Base-by-base conservation (phyloP, 2,113 vertebrate genomes). In the Pelobates fuscus region DNA sequence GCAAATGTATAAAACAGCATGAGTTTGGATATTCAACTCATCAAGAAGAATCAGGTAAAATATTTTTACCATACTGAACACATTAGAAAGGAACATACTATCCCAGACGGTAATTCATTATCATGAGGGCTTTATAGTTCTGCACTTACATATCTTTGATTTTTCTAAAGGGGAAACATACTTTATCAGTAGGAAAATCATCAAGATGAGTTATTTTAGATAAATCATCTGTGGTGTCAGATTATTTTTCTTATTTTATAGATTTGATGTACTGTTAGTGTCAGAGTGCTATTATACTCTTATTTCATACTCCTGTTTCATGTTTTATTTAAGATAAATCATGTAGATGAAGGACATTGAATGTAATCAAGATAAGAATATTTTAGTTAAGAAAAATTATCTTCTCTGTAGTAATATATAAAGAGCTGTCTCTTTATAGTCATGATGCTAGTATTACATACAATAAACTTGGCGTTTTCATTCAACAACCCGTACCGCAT, bases 1-100 rank as follows among this genome's bases (percentile, higher is more conserved):
- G 96, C 85, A 92, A 84, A 81, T 98, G 96, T 84, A 85, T 95
- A 78, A 67, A 84, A 60, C 82, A 90, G 37, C 91, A 92, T 8
- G 91, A 92, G 64, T 88, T 90, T 68, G 82, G 82, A 25, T 92
- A 91, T 71, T 86, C 91, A 64, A 86, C 90, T 46, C 83, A 83
- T 26, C 77, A 84, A 67, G 88, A 81, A 68, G 90, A 87, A 7
- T 65, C 84, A 57, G 94, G 96, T 98, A 85, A 92, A 92, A 57
- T 37, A 49, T 71, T 49, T 8, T n/a, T 17, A 44, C 69, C 43
- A 71, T 62, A 20, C 6, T 15, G 20, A 71, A 71, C 20, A 30
- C 24, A 62, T 60, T 60, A 70, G 55, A 12, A 20, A 32, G 43
- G 23, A 60, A 25, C 30, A 23, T 54, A 3, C 25, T 41, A 41